Conservation (phyloP, 2,888 invertebrate genomes). For the Clostera curtula region DNA sequence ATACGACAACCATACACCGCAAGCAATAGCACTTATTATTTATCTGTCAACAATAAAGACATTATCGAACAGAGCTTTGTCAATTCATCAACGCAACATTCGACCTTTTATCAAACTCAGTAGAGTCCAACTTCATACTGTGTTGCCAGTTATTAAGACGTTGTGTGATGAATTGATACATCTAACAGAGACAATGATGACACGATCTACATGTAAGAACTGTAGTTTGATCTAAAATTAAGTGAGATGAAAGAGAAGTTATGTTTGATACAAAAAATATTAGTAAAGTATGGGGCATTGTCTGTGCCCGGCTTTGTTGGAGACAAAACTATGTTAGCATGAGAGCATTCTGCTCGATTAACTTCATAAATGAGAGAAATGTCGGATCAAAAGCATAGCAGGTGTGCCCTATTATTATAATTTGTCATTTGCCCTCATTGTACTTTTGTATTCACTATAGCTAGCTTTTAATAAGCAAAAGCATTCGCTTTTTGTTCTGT, state of each 20-base stretch:
- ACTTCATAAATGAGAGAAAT: conserved; percentile 73
- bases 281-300: conserved; percentile 58
- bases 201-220: conserved; percentile 68
- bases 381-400: conserved; percentile 73
- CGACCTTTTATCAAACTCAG: conserved; percentile 18
- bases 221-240: conserved; percentile 72
- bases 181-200: conserved; percentile 65
- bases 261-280: conserved; percentile 68
- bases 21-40: conserved; percentile 69
- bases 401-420: conserved; percentile 71
- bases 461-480: conserved; percentile 21
- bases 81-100: conserved; percentile 15
- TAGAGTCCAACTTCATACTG: conserved; percentile 29
- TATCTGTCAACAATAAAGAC: conserved; percentile 52
- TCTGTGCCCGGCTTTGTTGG: conserved; percentile 64
- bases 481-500: too few species aligned
- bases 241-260: conserved; percentile 70
- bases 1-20: conserved; percentile 56
- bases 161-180: conserved; percentile 27
- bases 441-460: conserved; percentile 41
- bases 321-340: conserved; percentile 61
- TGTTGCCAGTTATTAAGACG: conserved; percentile 22
- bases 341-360: conserved; percentile 68
- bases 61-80: conserved; percentile 33
- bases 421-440: conserved; percentile 65